phyloP scores from a whole-genome alignment of 2,888 invertebrate species.

The Papilio elwesi region DNA sequence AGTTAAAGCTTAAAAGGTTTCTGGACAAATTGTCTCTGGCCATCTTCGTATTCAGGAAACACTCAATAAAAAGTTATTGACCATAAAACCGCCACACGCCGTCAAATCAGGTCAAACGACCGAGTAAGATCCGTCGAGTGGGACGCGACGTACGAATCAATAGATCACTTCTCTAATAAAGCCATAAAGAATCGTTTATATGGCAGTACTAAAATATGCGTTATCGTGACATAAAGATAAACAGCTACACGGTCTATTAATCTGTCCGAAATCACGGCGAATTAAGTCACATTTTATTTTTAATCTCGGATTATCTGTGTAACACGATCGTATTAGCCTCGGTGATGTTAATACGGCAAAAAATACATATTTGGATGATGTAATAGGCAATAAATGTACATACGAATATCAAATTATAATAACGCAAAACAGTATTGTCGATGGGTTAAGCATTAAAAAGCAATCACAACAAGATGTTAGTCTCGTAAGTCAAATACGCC shows the following conservation, averaged over 20 bases:
- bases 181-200: conserved; percentile 27
- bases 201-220: conserved; percentile 9
- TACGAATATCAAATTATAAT: no score
- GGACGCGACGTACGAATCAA: conserved; percentile 47
- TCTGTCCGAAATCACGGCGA: no score
- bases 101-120: conserved; percentile 57
- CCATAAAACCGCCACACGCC: conserved; percentile 58
- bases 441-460: background rate
- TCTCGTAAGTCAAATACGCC: background rate
- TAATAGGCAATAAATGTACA: background rate
- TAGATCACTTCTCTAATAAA: conserved; percentile 45
- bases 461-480: background rate
- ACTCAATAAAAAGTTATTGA: conserved; percentile 59
- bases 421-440: background rate
- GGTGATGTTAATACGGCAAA: background rate
- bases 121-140: conserved; percentile 49
- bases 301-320: conserved; percentile 15
- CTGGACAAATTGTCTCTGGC: conserved; percentile 43
- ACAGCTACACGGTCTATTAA: conserved; percentile 2
- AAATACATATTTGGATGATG: background rate
- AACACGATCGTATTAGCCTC: background rate
- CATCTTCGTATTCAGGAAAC: conserved; percentile 48
- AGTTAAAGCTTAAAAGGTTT: conserved; percentile 44
- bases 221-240: conserved; percentile 1
- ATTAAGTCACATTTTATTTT: conserved; percentile 11